Conservation (phyloP, 2,888 invertebrate genomes). For the Cylindroiulus punctatus region DNA sequence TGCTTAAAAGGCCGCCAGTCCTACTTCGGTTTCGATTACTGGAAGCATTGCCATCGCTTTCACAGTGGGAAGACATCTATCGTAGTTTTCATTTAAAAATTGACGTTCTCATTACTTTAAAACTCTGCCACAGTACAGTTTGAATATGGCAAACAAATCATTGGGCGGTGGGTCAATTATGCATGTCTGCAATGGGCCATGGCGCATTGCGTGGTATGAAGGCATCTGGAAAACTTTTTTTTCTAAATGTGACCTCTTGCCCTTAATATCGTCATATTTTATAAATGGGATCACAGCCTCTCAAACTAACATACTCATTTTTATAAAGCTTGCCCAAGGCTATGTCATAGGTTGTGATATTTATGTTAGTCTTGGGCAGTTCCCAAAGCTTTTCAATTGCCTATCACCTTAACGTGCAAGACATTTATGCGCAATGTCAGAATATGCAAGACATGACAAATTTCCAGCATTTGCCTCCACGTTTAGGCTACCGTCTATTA, state of each 20-base stretch:
- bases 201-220: background rate
- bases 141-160: background rate
- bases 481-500: background rate
- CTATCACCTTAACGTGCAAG: no score
- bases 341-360: background rate
- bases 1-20: background rate
- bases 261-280: background rate
- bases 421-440: background rate
- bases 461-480: background rate
- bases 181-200: background rate
- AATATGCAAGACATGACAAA: background rate
- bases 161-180: no score
- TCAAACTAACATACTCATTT: background rate
- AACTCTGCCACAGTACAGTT: background rate
- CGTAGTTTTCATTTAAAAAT: background rate
- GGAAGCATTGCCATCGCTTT: background rate
- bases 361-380: background rate
- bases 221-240: background rate
- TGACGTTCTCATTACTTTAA: background rate
- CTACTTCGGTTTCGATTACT: background rate
- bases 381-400: background rate
- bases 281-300: background rate
- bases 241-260: background rate
- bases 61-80: background rate
- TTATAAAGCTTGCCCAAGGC: background rate